phyloP scores from a whole-genome alignment of 2,888 invertebrate genomes.

The Eugnorisma glareosa region DNA sequence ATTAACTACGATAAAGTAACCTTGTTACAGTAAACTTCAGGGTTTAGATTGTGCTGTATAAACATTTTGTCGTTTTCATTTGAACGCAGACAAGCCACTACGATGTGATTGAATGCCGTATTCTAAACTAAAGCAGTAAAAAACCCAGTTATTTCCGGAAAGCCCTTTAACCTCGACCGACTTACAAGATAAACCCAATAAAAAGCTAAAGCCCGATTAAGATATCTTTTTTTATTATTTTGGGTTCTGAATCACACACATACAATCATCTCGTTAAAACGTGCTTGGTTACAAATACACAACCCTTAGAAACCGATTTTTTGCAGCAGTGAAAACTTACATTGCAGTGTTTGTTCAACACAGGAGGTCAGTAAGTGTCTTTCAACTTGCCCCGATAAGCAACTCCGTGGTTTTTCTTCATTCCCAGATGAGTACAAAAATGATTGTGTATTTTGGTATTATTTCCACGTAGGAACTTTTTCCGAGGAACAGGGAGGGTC shows the following conservation, averaged over 20 bases:
- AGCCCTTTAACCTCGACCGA: slow-evolving; percentile 53
- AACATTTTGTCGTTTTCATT: background rate
- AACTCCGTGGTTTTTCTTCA: slow-evolving; percentile 39
- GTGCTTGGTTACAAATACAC: slow-evolving; percentile 44
- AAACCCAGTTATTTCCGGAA: slow-evolving; percentile 30
- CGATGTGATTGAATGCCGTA: slow-evolving; percentile 39
- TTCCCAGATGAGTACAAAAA: slow-evolving; percentile 46
- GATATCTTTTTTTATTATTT: slow-evolving; percentile 63
- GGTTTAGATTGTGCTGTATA: background rate
- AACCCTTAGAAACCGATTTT: slow-evolving; percentile 7
- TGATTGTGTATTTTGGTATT: slow-evolving; percentile 66
- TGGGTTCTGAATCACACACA: slow-evolving; percentile 54
- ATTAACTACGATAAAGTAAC: background rate
- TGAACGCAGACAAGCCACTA: background rate
- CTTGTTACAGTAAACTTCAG: background rate
- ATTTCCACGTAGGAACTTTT: slow-evolving; percentile 70
- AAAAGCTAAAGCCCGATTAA: slow-evolving; percentile 59
- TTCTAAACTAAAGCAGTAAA: slow-evolving; percentile 35
- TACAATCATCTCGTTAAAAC: slow-evolving; percentile 53
- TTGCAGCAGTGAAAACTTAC: slow-evolving; percentile 35
- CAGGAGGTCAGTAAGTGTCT: slow-evolving; percentile 30
- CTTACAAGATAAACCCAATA: slow-evolving; percentile 56
- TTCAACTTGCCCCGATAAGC: slow-evolving; percentile 22
- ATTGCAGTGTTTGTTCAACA: slow-evolving; percentile 31
- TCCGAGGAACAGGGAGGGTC: slow-evolving; percentile 63